Evolutionary conservation across 2,888 invertebrate genomes (phyloP).

Genomic region (Platycnemis pennipes): DNA sequence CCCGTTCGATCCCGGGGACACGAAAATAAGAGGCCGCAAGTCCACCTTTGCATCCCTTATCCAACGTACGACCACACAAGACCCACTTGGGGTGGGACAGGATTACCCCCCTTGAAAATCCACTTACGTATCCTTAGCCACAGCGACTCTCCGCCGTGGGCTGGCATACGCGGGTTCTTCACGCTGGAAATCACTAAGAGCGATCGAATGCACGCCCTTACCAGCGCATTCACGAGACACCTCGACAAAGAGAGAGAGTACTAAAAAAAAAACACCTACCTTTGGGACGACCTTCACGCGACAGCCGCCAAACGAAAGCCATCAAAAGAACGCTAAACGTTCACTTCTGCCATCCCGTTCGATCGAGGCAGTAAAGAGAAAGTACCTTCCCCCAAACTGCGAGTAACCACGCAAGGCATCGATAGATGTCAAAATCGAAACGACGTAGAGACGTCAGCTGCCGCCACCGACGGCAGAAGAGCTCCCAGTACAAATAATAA

Average conservation of each 20-base stretch:
- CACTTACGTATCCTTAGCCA: background rate
- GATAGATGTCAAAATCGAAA: slow-evolving; percentile 30
- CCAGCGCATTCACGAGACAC: background rate
- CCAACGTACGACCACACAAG: too few relatives aligned
- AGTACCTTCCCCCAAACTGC: background rate
- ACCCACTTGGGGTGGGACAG: background rate
- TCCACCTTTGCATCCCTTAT: too few relatives aligned
- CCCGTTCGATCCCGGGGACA: background rate
- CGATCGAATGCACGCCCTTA: background rate
- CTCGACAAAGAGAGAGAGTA: background rate
- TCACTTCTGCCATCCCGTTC: background rate
- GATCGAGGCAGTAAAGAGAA: background rate
- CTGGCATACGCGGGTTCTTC: background rate
- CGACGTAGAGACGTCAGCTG: slow-evolving; percentile 22
- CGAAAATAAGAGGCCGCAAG: background rate
- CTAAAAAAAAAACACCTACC: background rate
- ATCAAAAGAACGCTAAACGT: background rate
- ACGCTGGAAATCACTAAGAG: background rate
- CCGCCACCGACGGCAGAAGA: slow-evolving; percentile 30
- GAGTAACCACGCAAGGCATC: background rate
- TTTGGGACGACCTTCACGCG: background rate
- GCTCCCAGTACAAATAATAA: background rate
- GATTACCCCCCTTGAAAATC: background rate
- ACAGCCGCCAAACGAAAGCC: background rate
- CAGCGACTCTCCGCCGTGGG: background rate